Percentiles rank a stretch among this genome's conserved stretches.
Evolutionary conservation across 2,113 vertebrate species (phyloP).

Genomic region (Zosterops hypoxanthus): DNA sequence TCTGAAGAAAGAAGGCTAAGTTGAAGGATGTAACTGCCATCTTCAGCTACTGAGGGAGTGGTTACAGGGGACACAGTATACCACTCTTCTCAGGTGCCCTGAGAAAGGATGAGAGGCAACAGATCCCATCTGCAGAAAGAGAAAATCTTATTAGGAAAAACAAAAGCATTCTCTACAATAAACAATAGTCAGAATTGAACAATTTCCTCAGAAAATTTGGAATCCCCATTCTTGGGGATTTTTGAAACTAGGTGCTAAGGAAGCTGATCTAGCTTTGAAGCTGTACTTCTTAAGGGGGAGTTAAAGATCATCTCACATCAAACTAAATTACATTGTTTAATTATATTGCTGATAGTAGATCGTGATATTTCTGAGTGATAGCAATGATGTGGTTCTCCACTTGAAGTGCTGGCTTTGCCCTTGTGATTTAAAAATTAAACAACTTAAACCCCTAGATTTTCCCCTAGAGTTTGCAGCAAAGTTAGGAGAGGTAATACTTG

Average conservation of each 20-base stretch:
- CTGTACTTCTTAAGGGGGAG: neutral
- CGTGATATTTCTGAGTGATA: neutral
- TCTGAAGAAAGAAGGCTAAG: neutral
- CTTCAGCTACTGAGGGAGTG: neutral
- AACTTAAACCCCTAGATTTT: neutral
- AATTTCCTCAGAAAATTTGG: neutral
- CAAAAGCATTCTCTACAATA: neutral
- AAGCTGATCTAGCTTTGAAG: neutral
- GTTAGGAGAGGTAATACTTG: neutral
- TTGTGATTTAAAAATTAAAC: neutral
- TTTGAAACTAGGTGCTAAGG: neutral
- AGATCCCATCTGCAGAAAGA: neutral
- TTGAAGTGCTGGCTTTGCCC: neutral
- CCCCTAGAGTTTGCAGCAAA: neutral
- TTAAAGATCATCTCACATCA: neutral
- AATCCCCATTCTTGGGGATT: neutral
- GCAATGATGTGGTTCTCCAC: neutral
- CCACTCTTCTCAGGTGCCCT: neutral
- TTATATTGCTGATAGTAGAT: neutral
- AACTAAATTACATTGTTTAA: neutral
- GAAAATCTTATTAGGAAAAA: neutral
- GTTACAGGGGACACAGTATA: neutral
- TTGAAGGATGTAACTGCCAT: neutral
- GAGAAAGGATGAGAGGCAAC: neutral
- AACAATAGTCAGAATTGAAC: neutral